These are phyloP conservation scores for Apodemus speciosus DNA, from an alignment of 2,113 vertebrate genomes.

Conservation along the genomic window DNA sequence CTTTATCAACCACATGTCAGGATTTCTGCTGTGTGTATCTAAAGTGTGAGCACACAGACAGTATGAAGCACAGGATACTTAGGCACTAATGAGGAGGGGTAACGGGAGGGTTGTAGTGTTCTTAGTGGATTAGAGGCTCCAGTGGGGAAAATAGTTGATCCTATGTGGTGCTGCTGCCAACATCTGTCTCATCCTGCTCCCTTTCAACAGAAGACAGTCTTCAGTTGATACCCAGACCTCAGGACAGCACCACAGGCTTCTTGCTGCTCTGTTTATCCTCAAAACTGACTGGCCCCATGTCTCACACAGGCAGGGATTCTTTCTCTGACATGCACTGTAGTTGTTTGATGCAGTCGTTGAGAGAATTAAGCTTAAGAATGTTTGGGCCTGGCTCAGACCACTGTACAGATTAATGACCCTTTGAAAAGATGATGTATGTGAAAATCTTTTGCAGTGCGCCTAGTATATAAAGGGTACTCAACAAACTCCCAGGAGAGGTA, in stretches of 20 bases:
- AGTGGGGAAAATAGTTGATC: not conserved
- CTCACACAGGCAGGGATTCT: not conserved
- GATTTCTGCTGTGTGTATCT: not conserved
- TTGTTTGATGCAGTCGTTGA: not conserved
- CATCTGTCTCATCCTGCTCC: not conserved
- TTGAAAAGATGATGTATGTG: not conserved
- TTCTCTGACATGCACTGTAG: not conserved
- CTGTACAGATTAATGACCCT: not conserved
- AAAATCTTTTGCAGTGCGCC: not conserved
- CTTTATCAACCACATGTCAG: not conserved
- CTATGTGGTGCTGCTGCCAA: not conserved
- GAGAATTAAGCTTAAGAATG: not conserved
- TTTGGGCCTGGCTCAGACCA: not conserved
- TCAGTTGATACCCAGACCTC: too few species aligned
- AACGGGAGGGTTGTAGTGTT: not conserved
- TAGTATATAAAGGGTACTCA: constrained; percentile 4
- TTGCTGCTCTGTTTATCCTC: not conserved
- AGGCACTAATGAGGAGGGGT: not conserved
- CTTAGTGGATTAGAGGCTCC: not conserved
- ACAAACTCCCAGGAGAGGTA: not conserved
- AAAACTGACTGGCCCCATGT: not conserved
- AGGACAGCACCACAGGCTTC: not conserved
- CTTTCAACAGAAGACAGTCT: not conserved
- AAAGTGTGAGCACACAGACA: not conserved
- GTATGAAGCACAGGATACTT: not conserved